phyloP scores from a whole-genome alignment of 2,888 invertebrate species.

The Ichneumoninae sp. region DNA sequence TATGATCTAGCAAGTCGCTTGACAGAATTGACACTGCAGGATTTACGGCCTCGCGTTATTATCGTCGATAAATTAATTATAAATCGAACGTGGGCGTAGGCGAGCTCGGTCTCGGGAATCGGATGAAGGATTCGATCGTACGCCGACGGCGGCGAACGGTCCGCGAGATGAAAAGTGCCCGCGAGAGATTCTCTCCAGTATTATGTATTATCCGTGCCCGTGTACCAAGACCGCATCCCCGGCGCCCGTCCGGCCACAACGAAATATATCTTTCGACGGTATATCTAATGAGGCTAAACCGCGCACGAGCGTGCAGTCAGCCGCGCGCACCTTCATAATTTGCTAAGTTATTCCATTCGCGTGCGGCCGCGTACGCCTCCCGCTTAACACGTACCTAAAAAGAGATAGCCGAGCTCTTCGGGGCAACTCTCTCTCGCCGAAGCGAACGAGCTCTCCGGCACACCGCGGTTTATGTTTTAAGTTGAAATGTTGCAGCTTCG shows the following conservation, averaged over 20 bases:
- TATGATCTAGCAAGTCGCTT: background rate
- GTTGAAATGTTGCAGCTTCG: conserved; percentile 72
- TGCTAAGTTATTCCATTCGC: conserved; percentile 83
- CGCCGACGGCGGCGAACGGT: conserved; percentile 4
- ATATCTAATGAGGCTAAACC: conserved; percentile 83
- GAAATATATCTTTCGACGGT: conserved; percentile 80
- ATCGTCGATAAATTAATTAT: conserved; percentile 41
- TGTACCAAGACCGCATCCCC: conserved; percentile 62
- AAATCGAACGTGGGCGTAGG: conserved; percentile 1
- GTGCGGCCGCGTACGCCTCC: conserved; percentile 74
- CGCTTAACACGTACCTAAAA: conserved; percentile 75
- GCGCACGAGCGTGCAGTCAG: conserved; percentile 78
- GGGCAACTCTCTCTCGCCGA: conserved; percentile 43
- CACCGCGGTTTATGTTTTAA: conserved; percentile 68
- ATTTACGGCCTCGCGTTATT: background rate
- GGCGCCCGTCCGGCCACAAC: conserved; percentile 64
- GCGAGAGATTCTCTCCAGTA: conserved; percentile 17
- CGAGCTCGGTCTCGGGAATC: background rate
- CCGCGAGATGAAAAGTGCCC: conserved; percentile 45
- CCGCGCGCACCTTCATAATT: conserved; percentile 80
- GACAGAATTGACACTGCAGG: background rate
- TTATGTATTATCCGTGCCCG: conserved; percentile 49
- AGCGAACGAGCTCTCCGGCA: conserved; percentile 51
- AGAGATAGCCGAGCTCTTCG: conserved; percentile 68
- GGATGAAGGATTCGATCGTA: conserved; percentile 21